Evolutionary conservation across 2,797 vertebrate genomes (phyloP), one percentile per base, ranked within the genome.

Genomic region (Sebastes ruberrimus): DNA sequence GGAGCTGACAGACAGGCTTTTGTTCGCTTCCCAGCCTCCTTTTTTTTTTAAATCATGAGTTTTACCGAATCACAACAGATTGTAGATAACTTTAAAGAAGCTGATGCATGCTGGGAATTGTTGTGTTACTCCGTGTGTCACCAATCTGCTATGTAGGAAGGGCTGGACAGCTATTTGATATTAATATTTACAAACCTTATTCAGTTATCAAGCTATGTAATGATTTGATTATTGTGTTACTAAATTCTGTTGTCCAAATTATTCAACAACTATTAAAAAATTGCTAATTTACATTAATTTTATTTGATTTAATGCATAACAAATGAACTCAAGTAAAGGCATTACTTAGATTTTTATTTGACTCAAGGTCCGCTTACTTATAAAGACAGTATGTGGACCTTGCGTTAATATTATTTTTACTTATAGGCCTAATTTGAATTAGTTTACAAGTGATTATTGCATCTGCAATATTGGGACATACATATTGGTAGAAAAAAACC

Each of bases 1-100:
- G 68, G 83, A 20, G 85, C 79, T 38, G 73, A 74, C 71, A 67
- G 78, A 68, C 76, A 28, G 35, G 63, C 33, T 62, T 87, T 86
- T 88, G 86, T 75, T 68, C 70, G 52, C 27, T 71, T 81, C 59
- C 74, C 84, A 74, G 66, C 22, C 22, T 63, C 22, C 10, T 16
- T 38, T 57, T 70, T 67, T 35, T 13, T 9, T 32, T 1, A 32
- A 32, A 32, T 32, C 32, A 32, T 32, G 32, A 32, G 65, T 64
- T 74, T 55, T 6, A 25, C 25, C 6, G 16, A 23, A 78, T 62
- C 20, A 35, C 18, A 20, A 20, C 27, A 62, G 42, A 69, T n/a
- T 69, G 4, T 3, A 27, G 7, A 57, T 61, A 22, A 60, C 18
- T n/a, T 1, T 14, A 33, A 63, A 35, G 7, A 57, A 23, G 16